Conservation (phyloP, 2,888 invertebrate species). For the Leucania comma region DNA sequence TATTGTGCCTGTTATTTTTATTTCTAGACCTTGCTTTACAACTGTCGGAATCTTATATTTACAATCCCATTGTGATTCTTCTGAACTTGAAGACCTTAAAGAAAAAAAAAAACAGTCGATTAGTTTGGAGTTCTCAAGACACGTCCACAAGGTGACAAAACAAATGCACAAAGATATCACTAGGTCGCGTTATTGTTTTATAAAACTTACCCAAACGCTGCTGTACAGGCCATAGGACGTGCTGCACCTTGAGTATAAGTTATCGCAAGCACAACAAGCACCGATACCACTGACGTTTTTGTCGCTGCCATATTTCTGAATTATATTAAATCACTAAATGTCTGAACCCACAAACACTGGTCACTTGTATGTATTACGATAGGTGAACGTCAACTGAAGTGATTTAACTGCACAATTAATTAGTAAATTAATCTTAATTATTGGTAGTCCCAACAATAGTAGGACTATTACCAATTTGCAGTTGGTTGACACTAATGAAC, state of each 20-base stretch:
- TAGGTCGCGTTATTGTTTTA: slow-evolving; percentile 3
- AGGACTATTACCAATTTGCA: slow-evolving; percentile 73
- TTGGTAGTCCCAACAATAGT: slow-evolving; percentile 67
- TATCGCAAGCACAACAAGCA: slow-evolving; percentile 67
- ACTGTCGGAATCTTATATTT: slow-evolving; percentile 53
- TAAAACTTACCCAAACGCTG: slow-evolving; percentile 54
- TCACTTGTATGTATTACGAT: slow-evolving; percentile 62
- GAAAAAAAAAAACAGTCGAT: neutral
- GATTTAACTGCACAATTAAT: slow-evolving; percentile 56
- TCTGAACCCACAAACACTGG: slow-evolving; percentile 49
- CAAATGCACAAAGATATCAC: neutral
- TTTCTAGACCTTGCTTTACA: slow-evolving; percentile 35
- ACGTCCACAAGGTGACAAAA: neutral
- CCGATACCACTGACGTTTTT: slow-evolving; percentile 52
- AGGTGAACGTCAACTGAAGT: slow-evolving; percentile 58
- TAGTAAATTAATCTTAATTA: slow-evolving; percentile 59
- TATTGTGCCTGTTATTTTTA: slow-evolving; percentile 61
- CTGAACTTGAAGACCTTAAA: slow-evolving; percentile 47
- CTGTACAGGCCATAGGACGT: slow-evolving; percentile 60
- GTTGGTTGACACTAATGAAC: slow-evolving; percentile 63
- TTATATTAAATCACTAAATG: slow-evolving; percentile 42
- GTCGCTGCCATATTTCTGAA: slow-evolving; percentile 62
- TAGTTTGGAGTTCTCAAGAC: slow-evolving; percentile 18
- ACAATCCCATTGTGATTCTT: slow-evolving; percentile 14
- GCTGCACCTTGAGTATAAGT: slow-evolving; percentile 62